A percentile compares a stretch with the other conserved stretches of the same genome.
Evolutionary conservation across 2,888 invertebrate species (phyloP).

Genomic region (Nemurella pictetii): DNA sequence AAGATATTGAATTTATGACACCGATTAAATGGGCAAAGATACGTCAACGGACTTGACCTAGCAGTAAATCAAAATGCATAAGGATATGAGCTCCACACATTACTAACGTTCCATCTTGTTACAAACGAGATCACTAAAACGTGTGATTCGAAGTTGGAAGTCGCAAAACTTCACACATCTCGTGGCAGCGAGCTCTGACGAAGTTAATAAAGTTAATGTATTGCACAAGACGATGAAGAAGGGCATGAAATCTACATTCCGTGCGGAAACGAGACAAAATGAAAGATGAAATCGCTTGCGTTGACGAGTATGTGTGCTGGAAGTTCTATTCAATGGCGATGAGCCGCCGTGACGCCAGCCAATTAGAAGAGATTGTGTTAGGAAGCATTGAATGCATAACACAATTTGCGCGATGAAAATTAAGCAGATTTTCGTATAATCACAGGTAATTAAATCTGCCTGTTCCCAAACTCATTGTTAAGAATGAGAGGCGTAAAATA

Average conservation of each 20-base stretch:
- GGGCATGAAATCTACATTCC: background rate
- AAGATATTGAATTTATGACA: background rate
- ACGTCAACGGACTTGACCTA: background rate
- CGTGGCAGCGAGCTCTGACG: background rate
- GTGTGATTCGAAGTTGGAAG: background rate
- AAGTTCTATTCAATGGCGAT: background rate
- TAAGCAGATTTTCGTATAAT: slow-evolving; percentile 16
- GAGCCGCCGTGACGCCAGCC: background rate
- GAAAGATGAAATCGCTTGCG: background rate
- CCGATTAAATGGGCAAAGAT: background rate
- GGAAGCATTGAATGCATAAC: slow-evolving; percentile 9
- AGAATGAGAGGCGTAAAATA: background rate
- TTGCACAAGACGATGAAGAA: background rate
- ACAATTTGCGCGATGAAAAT: slow-evolving; percentile 17
- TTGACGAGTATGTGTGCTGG: background rate
- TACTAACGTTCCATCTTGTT: background rate
- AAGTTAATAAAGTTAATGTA: background rate
- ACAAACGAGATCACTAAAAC: background rate
- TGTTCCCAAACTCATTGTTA: background rate
- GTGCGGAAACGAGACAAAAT: background rate
- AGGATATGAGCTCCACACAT: background rate
- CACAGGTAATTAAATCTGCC: slow-evolving; percentile 13
- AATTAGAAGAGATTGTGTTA: background rate
- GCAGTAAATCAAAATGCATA: background rate
- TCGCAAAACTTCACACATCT: background rate